Evolutionary conservation across 2,797 vertebrate species (phyloP).

Genomic region (Avahi laniger): DNA sequence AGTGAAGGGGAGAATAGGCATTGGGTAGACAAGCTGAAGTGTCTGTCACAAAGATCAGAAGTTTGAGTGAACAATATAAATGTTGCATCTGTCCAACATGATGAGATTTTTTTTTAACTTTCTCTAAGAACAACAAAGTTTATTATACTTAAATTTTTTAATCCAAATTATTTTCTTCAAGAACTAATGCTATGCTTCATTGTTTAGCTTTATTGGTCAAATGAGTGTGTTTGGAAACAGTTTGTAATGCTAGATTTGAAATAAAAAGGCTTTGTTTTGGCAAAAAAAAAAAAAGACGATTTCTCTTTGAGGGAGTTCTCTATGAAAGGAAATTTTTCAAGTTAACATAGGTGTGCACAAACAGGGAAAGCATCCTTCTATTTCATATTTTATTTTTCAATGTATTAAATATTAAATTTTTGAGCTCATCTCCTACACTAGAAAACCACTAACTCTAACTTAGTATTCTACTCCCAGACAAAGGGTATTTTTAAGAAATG

Average conservation of each 20-base stretch:
- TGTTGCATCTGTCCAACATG: neutral
- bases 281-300: neutral
- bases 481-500: constrained; percentile 36
- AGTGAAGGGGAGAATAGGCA: neutral
- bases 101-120: neutral
- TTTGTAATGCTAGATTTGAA: constrained; percentile 70
- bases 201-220: constrained; percentile 37
- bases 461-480: constrained; percentile 15
- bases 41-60: neutral
- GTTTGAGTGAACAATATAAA: neutral
- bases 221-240: constrained; percentile 2
- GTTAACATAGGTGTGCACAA: neutral
- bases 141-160: constrained; percentile 63
- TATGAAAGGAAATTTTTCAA: neutral
- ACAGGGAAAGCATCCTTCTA: neutral
- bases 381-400: neutral
- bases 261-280: constrained; percentile 48
- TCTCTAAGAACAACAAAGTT: neutral
- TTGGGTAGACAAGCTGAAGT: neutral
- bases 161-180: constrained; percentile 71
- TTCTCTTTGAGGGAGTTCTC: constrained; percentile 13
- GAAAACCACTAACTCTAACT: constrained; percentile 43
- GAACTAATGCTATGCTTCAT: neutral
- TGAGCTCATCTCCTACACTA: constrained; percentile 37
- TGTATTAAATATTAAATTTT: constrained; percentile 7